A percentile compares a stretch with the other conserved stretches of the same genome.
phyloP scores from a whole-genome alignment of 2,888 invertebrate species.

The Chrysina gloriosa region DNA sequence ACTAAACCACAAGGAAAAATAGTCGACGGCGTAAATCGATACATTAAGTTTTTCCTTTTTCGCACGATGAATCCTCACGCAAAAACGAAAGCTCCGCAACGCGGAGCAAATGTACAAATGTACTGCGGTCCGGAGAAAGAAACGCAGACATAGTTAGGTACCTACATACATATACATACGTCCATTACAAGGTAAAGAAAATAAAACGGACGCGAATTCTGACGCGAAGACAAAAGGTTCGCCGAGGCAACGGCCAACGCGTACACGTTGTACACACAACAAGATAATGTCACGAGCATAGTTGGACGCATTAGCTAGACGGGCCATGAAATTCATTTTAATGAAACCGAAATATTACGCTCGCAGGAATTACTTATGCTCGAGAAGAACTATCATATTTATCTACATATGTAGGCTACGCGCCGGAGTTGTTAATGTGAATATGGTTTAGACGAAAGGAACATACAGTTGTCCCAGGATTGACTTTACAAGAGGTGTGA shows the following conservation, averaged over 20 bases:
- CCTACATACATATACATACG: too few species aligned
- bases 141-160: too few species aligned
- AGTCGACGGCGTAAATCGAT: too few species aligned
- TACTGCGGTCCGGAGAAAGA: background rate
- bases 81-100: background rate
- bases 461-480: too few species aligned
- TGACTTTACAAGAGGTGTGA: too few species aligned
- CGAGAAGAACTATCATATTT: background rate
- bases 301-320: conserved; percentile 13
- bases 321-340: conserved; percentile 24
- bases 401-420: conserved; percentile 1
- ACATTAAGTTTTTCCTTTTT: too few species aligned
- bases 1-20: too few species aligned
- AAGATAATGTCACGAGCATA: conserved; percentile 22
- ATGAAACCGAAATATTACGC: conserved; percentile 15
- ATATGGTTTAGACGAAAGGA: too few species aligned
- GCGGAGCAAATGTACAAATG: background rate
- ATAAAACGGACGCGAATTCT: conserved; percentile 8
- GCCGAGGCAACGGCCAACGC: conserved; percentile 2
- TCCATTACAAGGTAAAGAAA: conserved; percentile 9
- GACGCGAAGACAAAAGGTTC: conserved; percentile 9
- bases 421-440: too few species aligned
- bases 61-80: background rate
- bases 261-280: conserved; percentile 1
- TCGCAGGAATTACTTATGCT: conserved; percentile 3